These are phyloP conservation scores for Cottoperca gobio DNA, from an alignment of 2,797 vertebrate species.

Conservation along the genomic window DNA sequence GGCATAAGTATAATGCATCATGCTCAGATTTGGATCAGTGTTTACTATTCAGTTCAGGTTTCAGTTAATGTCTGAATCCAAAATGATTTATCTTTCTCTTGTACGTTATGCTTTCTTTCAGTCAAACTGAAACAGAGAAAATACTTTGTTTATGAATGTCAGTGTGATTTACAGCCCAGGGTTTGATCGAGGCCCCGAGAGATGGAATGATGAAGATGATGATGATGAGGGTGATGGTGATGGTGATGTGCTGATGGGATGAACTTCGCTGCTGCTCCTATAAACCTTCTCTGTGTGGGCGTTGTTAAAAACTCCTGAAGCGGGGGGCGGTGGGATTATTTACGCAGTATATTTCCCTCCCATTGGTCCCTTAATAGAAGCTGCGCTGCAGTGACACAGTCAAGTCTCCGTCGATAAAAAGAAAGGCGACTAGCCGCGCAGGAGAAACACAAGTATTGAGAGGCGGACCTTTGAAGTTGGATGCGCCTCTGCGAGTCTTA, in stretches of 20 bases:
- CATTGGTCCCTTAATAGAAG: slow-evolving; percentile 77
- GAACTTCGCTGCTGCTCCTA: slow-evolving; percentile 40
- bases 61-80: neutral
- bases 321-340: slow-evolving; percentile 55
- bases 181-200: slow-evolving; percentile 34
- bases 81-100: neutral
- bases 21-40: neutral
- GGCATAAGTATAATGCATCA: too few relatives aligned
- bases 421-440: slow-evolving; percentile 42
- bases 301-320: slow-evolving; percentile 64
- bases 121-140: neutral
- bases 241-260: slow-evolving; percentile 35
- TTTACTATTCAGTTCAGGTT: neutral
- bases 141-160: slow-evolving; percentile 14
- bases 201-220: slow-evolving; percentile 26
- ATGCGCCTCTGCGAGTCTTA: slow-evolving; percentile 55
- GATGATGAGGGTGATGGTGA: slow-evolving; percentile 32
- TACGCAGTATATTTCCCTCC: slow-evolving; percentile 61
- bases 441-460: slow-evolving; percentile 43
- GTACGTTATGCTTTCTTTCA: neutral
- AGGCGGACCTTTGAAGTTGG: slow-evolving; percentile 42
- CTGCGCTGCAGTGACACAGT: slow-evolving; percentile 67
- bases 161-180: slow-evolving; percentile 35
- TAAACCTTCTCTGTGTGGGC: slow-evolving; percentile 65
- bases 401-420: slow-evolving; percentile 72